Evolutionary conservation across 2,113 vertebrate species (phyloP), one percentile per base, ranked within the genome.

Genomic region (Periophthalmodon schlosseri): DNA sequence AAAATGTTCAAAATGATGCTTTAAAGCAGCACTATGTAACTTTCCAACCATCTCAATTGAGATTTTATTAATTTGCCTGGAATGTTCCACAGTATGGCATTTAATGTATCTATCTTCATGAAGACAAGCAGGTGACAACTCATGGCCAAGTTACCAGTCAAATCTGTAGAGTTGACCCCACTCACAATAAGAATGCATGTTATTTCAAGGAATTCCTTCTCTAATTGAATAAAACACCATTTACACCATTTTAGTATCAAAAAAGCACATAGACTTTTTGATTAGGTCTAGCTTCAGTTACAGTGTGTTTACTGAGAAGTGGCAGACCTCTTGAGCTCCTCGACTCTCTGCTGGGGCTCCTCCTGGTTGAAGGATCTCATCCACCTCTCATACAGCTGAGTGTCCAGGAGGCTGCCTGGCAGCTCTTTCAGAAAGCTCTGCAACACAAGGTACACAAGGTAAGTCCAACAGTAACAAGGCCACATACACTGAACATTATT

Each of bases 391-490:
- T 95, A 97, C 66, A 95, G 93, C 18, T 96, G 92, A 0, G 91
- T 90, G 1, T 89, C 94, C 52, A 99, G 90, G 15, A 99, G 93
- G 76, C 96, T 96, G 71, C 89, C 92, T 1, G 98, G 98, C 83
- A 99, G 96, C 1, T 96, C 95, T 74, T 95, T 92, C 54, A 99
- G 95, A 79, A 98, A 99, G 79, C 95, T 95, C 98, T 99, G 90
- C 63, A 21, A n/a, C 18, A 39, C 33, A 39, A 39, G 16, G n/a
- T 15, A 21, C 33, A 44, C 7, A 5, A 7, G 5, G 4, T 34
- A 15, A 24, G 23, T 13, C 28, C 57, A 28, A 14, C 23, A 24
- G 20, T 20, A 11, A 21, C 20, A 10, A 57, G 15, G 4, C 4
- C 50, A 52, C 16, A 44, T 44, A 44, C 39, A 10, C 1, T 44